Evolutionary conservation across 2,113 vertebrate genomes (phyloP).

Genomic region (Rhadina sibilatrix): DNA sequence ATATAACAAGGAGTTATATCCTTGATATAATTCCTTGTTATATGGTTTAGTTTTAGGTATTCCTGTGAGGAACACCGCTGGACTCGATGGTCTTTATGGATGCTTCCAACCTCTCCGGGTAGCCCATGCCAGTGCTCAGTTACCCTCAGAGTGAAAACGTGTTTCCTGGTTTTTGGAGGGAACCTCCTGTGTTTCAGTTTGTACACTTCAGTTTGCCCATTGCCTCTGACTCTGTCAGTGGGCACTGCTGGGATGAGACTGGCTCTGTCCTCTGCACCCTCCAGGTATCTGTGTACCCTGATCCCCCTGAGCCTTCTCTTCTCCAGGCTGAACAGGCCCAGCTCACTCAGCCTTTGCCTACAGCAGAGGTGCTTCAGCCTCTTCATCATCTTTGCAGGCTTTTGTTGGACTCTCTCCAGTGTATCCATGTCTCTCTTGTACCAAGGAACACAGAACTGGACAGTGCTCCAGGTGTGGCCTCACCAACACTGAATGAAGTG

Average conservation of each 20-base stretch:
- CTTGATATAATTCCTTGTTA: too few species aligned
- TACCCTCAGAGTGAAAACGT: background rate
- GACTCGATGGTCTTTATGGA: accelerated
- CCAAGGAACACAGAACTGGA: accelerated
- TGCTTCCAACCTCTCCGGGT: background rate
- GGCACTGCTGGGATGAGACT: background rate
- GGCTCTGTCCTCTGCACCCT: accelerated
- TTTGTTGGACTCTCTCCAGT: background rate
- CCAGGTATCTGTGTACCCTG: background rate
- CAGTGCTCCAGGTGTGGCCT: background rate
- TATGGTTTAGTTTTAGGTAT: background rate
- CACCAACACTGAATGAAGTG: background rate
- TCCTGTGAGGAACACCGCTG: background rate
- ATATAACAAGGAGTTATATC: too few species aligned
- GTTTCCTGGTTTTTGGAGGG: background rate
- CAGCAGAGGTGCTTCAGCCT: background rate
- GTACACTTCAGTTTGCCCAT: background rate
- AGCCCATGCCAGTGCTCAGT: background rate
- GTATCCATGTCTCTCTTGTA: background rate
- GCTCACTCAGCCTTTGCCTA: background rate
- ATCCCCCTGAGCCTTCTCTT: background rate
- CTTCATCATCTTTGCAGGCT: background rate
- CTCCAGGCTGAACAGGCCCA: background rate
- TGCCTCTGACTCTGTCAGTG: background rate
- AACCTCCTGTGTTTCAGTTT: background rate